phyloP scores from a whole-genome alignment of 2,797 vertebrate species.

The Oryzias dopingdopingensis region DNA sequence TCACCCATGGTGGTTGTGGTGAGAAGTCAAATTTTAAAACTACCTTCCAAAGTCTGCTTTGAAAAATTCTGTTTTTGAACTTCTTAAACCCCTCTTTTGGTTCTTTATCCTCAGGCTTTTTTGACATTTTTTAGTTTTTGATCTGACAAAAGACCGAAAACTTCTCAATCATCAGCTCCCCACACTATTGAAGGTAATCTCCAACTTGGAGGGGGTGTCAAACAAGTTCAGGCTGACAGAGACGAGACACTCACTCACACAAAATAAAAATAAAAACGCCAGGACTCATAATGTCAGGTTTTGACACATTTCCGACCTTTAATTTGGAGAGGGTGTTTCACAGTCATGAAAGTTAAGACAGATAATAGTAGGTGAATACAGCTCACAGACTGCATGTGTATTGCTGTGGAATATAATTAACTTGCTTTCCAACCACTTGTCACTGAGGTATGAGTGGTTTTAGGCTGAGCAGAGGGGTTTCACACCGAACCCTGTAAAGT shows the following conservation, averaged over 20 bases:
- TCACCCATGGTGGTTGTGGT: constrained; percentile 4
- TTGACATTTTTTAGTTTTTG: constrained; percentile 49
- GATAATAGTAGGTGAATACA: constrained; percentile 80
- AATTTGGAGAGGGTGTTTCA: constrained; percentile 79
- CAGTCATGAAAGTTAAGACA: constrained; percentile 65
- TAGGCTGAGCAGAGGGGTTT: constrained; percentile 47
- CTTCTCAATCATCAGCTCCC: constrained; percentile 22
- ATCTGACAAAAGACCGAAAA: constrained; percentile 33
- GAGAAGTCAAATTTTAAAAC: constrained; percentile 15
- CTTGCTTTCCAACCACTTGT: constrained; percentile 75
- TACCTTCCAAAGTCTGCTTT: constrained; percentile 9
- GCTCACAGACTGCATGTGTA: constrained; percentile 66
- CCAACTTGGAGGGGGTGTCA: constrained; percentile 42
- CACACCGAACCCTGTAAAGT: constrained; percentile 31
- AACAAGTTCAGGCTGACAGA: constrained; percentile 43
- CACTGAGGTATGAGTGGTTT: constrained; percentile 57
- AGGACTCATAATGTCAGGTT: constrained; percentile 75
- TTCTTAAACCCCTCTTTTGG: constrained; percentile 17
- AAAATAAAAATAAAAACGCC: constrained; percentile 19
- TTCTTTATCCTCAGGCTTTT: constrained; percentile 31
- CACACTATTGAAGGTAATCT: constrained; percentile 14
- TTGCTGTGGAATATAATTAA: constrained; percentile 78
- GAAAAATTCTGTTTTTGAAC: constrained; percentile 11
- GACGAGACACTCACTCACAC: constrained; percentile 26
- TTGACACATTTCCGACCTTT: constrained; percentile 77